Conservation (phyloP, 2,888 invertebrate species). For the Drosophila formosana region DNA sequence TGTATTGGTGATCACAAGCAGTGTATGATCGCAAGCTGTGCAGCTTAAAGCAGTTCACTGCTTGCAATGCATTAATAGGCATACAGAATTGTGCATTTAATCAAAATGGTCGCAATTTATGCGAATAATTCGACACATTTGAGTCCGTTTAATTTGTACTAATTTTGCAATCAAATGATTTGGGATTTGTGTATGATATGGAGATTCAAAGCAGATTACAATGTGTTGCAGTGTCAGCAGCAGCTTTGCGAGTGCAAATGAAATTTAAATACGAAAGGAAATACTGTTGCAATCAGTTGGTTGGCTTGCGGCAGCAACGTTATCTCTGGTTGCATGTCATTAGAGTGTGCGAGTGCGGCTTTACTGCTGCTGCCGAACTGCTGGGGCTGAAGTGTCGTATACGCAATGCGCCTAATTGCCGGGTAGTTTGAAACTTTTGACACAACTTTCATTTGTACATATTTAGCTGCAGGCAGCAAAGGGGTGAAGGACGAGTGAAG, state of each 20-base stretch:
- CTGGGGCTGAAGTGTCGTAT: slow-evolving; percentile 37
- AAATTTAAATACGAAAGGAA: slow-evolving; percentile 16
- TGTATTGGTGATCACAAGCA: slow-evolving; percentile 1
- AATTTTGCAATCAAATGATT: not conserved
- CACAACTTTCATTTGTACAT: slow-evolving; percentile 65
- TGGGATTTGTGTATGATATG: not conserved
- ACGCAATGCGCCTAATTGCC: slow-evolving; percentile 68
- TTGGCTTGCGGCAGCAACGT: slow-evolving; percentile 18
- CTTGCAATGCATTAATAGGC: not conserved
- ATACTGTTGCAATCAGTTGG: slow-evolving; percentile 22
- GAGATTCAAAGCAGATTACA: not conserved
- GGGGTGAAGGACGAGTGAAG: not conserved
- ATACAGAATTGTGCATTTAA: not conserved
- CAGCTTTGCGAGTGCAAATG: not conserved
- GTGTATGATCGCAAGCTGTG: not conserved
- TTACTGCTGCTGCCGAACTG: slow-evolving; percentile 2
- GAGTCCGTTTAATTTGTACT: not conserved
- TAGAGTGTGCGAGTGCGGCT: not conserved
- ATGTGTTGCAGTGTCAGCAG: not conserved
- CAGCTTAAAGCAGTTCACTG: not conserved
- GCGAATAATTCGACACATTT: not conserved
- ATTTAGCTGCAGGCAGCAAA: slow-evolving; percentile 51
- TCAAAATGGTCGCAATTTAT: not conserved
- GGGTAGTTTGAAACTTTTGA: slow-evolving; percentile 45
- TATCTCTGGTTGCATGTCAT: slow-evolving; percentile 28